phyloP scores from a whole-genome alignment of 2,888 invertebrate genomes.

The Agrotis ipsilon region DNA sequence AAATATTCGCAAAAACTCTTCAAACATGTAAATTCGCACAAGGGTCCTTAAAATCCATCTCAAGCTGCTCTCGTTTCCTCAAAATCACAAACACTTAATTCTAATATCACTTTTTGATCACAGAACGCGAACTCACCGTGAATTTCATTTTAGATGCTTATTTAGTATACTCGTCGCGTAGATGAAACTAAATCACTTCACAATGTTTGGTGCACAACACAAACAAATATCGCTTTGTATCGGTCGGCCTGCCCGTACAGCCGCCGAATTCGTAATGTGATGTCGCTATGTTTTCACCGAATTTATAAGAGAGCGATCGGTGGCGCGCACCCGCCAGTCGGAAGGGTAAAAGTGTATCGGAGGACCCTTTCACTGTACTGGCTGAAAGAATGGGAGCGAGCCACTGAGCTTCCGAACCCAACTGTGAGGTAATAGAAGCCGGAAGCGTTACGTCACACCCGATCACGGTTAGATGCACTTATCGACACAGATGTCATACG shows the following conservation, averaged over 20 bases:
- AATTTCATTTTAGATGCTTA: conserved; percentile 89
- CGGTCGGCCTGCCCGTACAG: conserved; percentile 85
- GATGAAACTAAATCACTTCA: conserved; percentile 87
- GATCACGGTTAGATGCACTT: conserved; percentile 82
- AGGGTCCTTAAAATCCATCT: conserved; percentile 48
- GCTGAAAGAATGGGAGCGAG: conserved; percentile 89
- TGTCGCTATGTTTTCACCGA: conserved; percentile 88
- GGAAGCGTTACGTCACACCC: conserved; percentile 85
- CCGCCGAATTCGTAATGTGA: conserved; percentile 91
- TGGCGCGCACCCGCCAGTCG: conserved; percentile 80
- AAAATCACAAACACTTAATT: conserved; percentile 63
- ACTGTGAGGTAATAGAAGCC: conserved; percentile 87
- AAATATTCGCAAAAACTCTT: not conserved
- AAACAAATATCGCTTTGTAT: conserved; percentile 76
- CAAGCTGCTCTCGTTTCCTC: conserved; percentile 19
- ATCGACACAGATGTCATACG: conserved; percentile 77
- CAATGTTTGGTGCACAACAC: conserved; percentile 78
- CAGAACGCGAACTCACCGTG: conserved; percentile 88
- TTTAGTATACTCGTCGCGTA: conserved; percentile 80
- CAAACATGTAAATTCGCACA: not conserved
- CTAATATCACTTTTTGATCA: conserved; percentile 69
- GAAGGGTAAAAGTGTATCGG: conserved; percentile 89
- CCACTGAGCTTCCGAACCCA: conserved; percentile 85
- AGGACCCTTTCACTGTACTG: conserved; percentile 89
- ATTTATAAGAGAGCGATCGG: conserved; percentile 88